These are phyloP conservation scores for Ephydatia muelleri DNA, from an alignment of 37 sponge, comb jelly and placozoan genomes.

Conservation along the genomic window DNA sequence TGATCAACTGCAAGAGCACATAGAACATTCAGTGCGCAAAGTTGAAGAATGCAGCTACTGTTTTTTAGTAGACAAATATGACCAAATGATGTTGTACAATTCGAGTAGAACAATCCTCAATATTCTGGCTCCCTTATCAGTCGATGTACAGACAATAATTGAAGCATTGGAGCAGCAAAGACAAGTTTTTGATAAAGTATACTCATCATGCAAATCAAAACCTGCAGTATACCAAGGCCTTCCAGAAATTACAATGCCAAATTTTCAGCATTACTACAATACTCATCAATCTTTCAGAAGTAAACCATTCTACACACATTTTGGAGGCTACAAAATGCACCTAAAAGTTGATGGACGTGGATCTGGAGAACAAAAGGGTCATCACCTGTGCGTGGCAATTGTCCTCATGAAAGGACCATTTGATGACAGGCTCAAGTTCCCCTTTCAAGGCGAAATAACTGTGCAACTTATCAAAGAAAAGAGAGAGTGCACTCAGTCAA, in stretches of 20 bases:
- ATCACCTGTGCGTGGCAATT: not conserved
- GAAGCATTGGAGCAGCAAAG: not conserved
- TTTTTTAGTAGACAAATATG: not conserved
- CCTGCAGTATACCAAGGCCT: not conserved
- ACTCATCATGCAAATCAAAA: not conserved
- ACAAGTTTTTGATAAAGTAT: not conserved
- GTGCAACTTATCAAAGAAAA: not conserved
- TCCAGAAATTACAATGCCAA: not conserved
- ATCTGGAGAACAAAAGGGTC: not conserved
- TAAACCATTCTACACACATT: not conserved
- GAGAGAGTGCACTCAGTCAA: not conserved
- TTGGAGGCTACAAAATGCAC: not conserved
- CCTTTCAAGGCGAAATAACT: not conserved
- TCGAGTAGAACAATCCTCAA: not conserved
- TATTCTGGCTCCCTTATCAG: not conserved
- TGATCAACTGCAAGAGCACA: not conserved
- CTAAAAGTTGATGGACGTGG: not conserved
- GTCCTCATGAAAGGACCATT: not conserved
- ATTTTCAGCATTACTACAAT: not conserved
- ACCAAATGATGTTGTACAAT: not conserved
- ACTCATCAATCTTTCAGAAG: not conserved
- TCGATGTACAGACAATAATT: not conserved
- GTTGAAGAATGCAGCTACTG: not conserved
- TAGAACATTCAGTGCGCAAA: not conserved
- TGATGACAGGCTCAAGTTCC: not conserved